Evolutionary conservation across 2,113 vertebrate genomes (phyloP).

Genomic region (Clinocottus analis): DNA sequence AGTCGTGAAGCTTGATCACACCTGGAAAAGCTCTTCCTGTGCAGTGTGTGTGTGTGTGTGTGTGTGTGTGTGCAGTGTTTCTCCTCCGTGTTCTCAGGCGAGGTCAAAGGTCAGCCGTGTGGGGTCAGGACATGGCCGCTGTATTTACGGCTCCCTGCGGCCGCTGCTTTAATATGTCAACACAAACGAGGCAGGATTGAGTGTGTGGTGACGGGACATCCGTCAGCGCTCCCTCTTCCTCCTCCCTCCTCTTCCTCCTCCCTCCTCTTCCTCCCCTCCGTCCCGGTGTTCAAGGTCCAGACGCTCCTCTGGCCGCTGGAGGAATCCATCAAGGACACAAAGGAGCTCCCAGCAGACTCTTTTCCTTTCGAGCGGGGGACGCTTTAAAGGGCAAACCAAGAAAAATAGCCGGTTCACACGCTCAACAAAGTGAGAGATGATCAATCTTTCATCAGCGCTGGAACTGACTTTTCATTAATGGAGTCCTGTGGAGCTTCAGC

Average conservation of each 20-base stretch:
- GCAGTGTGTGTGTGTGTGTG: too few relatives aligned
- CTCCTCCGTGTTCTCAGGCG: not conserved
- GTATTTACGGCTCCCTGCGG: conserved; percentile 69
- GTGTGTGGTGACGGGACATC: conserved; percentile 69
- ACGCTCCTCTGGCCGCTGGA: conserved; percentile 52
- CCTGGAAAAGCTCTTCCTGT: not conserved
- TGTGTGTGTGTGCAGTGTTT: too few relatives aligned
- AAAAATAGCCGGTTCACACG: conserved; percentile 41
- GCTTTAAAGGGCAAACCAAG: conserved; percentile 60
- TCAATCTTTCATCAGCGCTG: conserved; percentile 67
- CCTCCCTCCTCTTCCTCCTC: too few relatives aligned
- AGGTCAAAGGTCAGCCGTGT: conserved; percentile 60
- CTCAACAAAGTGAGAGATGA: conserved; percentile 53
- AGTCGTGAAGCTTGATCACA: not conserved
- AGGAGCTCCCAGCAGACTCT: conserved; percentile 24
- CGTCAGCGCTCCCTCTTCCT: conserved; percentile 62
- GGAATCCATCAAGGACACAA: conserved; percentile 59
- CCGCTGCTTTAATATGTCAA: conserved; percentile 71
- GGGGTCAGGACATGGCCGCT: conserved; percentile 61
- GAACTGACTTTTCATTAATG: conserved; percentile 72
- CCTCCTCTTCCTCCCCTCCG: conserved; percentile 41
- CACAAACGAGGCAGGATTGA: conserved; percentile 74
- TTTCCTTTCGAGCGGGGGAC: conserved; percentile 26
- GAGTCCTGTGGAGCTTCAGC: conserved; percentile 64
- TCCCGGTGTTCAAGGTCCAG: conserved; percentile 63